Conservation (phyloP, 2,888 invertebrate species). For the Melitaea athalia region DNA sequence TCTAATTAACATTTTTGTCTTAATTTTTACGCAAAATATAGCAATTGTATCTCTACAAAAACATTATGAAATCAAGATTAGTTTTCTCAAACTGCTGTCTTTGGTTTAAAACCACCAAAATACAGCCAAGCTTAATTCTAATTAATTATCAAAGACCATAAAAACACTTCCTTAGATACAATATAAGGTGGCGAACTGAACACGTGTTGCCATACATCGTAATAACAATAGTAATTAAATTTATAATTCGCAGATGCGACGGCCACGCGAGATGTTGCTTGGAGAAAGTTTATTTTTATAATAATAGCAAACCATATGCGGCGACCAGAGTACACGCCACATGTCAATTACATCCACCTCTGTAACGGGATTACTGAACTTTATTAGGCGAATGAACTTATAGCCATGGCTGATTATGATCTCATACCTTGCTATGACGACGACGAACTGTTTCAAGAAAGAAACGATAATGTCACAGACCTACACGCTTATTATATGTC, state of each 20-base stretch:
- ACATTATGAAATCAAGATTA: too few relatives aligned
- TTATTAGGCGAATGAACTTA: slow-evolving; percentile 72
- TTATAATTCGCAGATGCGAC: slow-evolving; percentile 78
- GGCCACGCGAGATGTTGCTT: slow-evolving; percentile 70
- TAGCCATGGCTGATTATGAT: slow-evolving; percentile 72
- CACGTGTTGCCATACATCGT: slow-evolving; percentile 63
- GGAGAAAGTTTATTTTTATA: slow-evolving; percentile 82
- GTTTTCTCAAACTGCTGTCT: too few relatives aligned
- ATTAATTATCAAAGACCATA: neutral
- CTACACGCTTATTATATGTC: slow-evolving; percentile 79
- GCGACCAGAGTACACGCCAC: slow-evolving; percentile 63
- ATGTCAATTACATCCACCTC: slow-evolving; percentile 69
- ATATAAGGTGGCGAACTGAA: slow-evolving; percentile 50
- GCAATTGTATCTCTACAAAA: too few relatives aligned
- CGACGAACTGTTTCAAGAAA: slow-evolving; percentile 66
- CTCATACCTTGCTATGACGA: slow-evolving; percentile 67
- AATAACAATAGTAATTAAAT: slow-evolving; percentile 70
- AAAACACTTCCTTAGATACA: slow-evolving; percentile 27
- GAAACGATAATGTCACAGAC: slow-evolving; percentile 66
- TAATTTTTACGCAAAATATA: too few relatives aligned
- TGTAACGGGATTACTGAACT: slow-evolving; percentile 71
- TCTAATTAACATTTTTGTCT: too few relatives aligned
- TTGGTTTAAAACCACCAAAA: neutral
- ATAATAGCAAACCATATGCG: slow-evolving; percentile 79
- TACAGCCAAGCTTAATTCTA: neutral